Evolutionary conservation across 2,888 invertebrate genomes (phyloP).

Genomic region (Conistra vaccinii): DNA sequence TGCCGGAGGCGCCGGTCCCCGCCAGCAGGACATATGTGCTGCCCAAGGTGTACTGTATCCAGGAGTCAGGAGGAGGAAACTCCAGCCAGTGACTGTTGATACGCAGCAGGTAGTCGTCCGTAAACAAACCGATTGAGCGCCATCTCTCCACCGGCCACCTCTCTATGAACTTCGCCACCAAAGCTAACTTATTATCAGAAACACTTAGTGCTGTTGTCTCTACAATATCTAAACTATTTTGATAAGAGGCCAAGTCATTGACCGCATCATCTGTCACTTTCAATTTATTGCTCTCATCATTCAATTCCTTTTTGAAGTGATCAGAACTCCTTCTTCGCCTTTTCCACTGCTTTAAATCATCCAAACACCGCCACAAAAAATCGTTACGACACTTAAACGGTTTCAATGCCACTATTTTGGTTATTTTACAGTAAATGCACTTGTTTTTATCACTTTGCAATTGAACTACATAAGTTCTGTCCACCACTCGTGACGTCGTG

Average conservation of each 20-base stretch:
- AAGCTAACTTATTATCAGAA: constrained; percentile 46
- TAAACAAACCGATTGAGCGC: constrained; percentile 89
- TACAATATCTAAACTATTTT: constrained; percentile 46
- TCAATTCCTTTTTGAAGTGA: constrained; percentile 47
- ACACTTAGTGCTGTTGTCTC: constrained; percentile 39
- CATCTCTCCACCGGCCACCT: constrained; percentile 87
- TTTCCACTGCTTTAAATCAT: constrained; percentile 84
- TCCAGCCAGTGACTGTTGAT: constrained; percentile 94
- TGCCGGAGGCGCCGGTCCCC: constrained; percentile 92
- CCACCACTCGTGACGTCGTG: constrained; percentile 63
- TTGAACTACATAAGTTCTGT: constrained; percentile 64
- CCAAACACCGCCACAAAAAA: constrained; percentile 77
- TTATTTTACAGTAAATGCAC: constrained; percentile 60
- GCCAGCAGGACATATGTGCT: constrained; percentile 92
- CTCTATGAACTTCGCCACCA: constrained; percentile 79
- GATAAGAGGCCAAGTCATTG: constrained; percentile 49
- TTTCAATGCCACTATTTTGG: constrained; percentile 63
- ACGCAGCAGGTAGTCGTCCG: constrained; percentile 88
- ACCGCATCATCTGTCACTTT: constrained; percentile 60
- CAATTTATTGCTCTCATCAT: constrained; percentile 36
- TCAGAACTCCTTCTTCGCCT: constrained; percentile 78
- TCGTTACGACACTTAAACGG: constrained; percentile 77
- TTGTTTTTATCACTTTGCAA: constrained; percentile 66
- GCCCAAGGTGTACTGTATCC: constrained; percentile 91
- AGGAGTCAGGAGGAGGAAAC: constrained; percentile 91